These are phyloP conservation scores for Lacerta viridis DNA, from an alignment of 2,797 vertebrate species.

Conservation along the genomic window DNA sequence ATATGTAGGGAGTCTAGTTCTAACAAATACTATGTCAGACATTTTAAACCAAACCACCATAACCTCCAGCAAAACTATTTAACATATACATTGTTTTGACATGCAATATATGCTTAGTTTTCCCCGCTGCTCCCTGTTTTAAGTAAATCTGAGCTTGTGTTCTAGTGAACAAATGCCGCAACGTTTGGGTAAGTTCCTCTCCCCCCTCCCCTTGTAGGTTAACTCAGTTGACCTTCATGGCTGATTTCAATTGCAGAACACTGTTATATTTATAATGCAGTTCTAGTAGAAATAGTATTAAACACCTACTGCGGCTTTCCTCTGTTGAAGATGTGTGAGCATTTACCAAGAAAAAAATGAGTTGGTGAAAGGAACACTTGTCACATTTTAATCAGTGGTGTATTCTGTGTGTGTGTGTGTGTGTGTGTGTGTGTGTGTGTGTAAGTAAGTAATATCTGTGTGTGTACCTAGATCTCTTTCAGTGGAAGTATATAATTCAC, in stretches of 20 bases:
- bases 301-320: constrained; percentile 32
- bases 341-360: neutral
- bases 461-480: constrained; percentile 17
- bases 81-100: constrained; percentile 59
- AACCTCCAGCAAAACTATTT: constrained; percentile 62
- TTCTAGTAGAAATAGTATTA: constrained; percentile 43
- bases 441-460: neutral
- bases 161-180: constrained; percentile 52
- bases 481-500: constrained; percentile 30
- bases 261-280: constrained; percentile 44
- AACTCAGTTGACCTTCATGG: constrained; percentile 43
- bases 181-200: neutral
- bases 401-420: neutral
- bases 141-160: constrained; percentile 53
- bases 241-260: constrained; percentile 43
- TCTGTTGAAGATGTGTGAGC: neutral
- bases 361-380: neutral
- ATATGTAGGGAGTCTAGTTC: constrained; percentile 55
- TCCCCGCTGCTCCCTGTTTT: constrained; percentile 49
- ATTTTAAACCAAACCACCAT: constrained; percentile 58
- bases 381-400: constrained; percentile 8
- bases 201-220: neutral
- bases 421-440: constrained; percentile 20
- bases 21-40: constrained; percentile 52
- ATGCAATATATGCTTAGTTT: constrained; percentile 53